phyloP scores from a whole-genome alignment of 64 coral and sea anemone species.

The Porites australiensis region DNA sequence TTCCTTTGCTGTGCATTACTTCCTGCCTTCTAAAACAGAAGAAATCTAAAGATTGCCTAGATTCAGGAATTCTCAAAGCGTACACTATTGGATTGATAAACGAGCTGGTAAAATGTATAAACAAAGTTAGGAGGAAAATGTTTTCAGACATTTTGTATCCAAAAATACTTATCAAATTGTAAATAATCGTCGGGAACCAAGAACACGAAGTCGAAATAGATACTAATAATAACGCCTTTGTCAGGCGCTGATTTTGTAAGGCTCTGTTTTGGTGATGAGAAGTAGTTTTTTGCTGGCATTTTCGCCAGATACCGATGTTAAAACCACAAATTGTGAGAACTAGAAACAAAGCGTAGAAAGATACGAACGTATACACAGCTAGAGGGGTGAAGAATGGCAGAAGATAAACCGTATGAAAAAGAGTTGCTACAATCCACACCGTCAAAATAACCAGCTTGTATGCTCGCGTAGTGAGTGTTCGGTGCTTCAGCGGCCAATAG shows the following conservation, averaged over 20 bases:
- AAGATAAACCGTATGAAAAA: background rate
- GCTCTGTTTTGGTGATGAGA: background rate
- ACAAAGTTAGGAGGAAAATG: background rate
- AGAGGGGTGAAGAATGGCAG: background rate
- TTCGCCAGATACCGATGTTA: background rate
- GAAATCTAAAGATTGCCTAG: background rate
- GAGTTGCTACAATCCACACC: background rate
- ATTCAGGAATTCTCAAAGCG: background rate
- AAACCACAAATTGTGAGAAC: background rate
- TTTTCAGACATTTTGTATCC: background rate
- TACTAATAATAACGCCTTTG: constrained; percentile 4
- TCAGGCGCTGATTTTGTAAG: background rate
- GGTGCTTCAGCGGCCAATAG: background rate
- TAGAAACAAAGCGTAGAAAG: background rate
- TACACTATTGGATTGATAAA: background rate
- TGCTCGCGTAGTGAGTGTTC: background rate
- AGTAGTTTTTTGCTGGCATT: background rate
- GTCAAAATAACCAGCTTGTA: background rate
- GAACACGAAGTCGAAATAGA: background rate
- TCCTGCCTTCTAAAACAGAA: background rate
- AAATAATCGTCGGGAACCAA: background rate
- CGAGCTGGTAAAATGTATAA: background rate
- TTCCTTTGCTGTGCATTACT: background rate
- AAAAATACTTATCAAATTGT: background rate
- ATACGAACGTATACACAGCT: background rate